Conservation (phyloP, 2,113 vertebrate genomes). For the Prionailurus viverrinus region DNA sequence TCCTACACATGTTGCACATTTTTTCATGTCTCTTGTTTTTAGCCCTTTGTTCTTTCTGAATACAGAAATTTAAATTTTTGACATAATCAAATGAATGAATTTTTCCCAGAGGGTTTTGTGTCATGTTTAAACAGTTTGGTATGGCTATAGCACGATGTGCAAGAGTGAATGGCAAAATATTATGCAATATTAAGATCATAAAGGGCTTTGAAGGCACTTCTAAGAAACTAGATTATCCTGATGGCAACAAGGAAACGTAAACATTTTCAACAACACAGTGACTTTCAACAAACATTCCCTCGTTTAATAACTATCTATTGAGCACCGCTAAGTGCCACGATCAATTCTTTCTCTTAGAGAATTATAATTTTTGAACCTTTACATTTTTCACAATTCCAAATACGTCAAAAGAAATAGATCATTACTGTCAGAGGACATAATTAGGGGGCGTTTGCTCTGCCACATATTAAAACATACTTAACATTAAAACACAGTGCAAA, state of each 20-base stretch:
- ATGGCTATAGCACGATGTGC: background rate
- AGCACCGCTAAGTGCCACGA: background rate
- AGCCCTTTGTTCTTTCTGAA: background rate
- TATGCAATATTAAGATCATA: background rate
- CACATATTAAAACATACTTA: background rate
- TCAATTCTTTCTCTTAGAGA: conserved; percentile 24
- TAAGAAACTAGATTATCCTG: background rate
- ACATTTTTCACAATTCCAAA: background rate
- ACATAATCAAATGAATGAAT: background rate
- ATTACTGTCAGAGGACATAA: background rate
- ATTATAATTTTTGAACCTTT: background rate
- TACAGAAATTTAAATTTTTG: background rate
- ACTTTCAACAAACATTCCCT: conserved; percentile 9
- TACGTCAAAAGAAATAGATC: background rate
- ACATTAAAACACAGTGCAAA: background rate
- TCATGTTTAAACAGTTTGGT: background rate
- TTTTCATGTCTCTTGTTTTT: conserved; percentile 2
- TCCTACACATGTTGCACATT: background rate
- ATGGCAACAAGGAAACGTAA: background rate
- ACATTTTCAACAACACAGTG: background rate
- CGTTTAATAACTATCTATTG: background rate
- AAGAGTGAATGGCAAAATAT: background rate
- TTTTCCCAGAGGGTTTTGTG: background rate
- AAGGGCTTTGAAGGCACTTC: background rate
- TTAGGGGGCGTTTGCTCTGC: background rate